These are phyloP conservation scores for Athrips mouffetella DNA, from an alignment of 2,888 invertebrate genomes.

Conservation along the genomic window DNA sequence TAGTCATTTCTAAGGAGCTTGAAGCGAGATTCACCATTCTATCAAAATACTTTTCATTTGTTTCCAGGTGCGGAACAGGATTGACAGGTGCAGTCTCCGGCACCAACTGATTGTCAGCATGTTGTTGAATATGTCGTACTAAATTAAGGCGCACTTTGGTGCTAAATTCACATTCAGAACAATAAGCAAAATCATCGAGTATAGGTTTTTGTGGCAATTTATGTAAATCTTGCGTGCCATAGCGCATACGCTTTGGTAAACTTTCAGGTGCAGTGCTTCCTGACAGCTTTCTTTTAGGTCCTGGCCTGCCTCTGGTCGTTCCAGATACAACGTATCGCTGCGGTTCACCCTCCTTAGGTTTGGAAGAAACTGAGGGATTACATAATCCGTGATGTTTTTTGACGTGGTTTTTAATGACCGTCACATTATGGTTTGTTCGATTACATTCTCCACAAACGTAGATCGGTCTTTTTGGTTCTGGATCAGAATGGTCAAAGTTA, in stretches of 20 bases:
- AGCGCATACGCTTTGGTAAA: conserved; percentile 44
- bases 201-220: conserved; percentile 82
- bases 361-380: conserved; percentile 10
- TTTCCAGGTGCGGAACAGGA: conserved; percentile 88
- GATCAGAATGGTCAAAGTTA: conserved; percentile 19
- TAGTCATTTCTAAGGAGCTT: conserved; percentile 71
- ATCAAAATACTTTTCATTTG: conserved; percentile 89
- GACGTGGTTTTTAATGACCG: conserved; percentile 36
- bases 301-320: conserved; percentile 14
- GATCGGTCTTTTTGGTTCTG: neutral
- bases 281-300: conserved; percentile 32
- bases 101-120: conserved; percentile 80
- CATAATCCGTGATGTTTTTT: conserved; percentile 31
- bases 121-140: conserved; percentile 82
- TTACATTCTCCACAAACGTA: conserved; percentile 40
- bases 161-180: conserved; percentile 82
- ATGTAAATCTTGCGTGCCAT: conserved; percentile 80
- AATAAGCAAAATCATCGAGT: conserved; percentile 79
- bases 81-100: conserved; percentile 86
- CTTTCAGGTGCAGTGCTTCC: conserved; percentile 16
- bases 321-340: neutral
- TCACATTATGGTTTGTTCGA: conserved; percentile 18
- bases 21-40: conserved; percentile 90
- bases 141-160: conserved; percentile 86
- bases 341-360: neutral